A percentile compares a stretch with the other conserved stretches of the same genome.
phyloP scores from a whole-genome alignment of 1,140 invertebrate genomes.

The Magallana ariakensis region DNA sequence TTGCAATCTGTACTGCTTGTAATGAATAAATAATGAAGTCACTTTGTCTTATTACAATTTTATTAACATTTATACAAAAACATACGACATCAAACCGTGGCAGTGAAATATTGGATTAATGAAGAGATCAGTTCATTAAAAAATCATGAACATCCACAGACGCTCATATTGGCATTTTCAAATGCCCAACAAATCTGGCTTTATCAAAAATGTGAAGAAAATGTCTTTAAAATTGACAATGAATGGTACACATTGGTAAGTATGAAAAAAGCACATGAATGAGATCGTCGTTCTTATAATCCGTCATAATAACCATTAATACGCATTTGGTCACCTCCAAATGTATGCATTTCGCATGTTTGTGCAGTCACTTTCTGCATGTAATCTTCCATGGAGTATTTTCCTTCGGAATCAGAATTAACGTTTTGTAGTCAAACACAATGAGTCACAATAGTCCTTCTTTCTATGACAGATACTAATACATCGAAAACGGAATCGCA shows the following conservation, averaged over 20 bases:
- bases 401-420: not conserved
- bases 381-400: not conserved
- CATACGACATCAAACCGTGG: not conserved
- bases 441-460: not conserved
- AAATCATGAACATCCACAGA: not conserved
- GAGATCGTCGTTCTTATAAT: not conserved
- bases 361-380: slow-evolving; percentile 15
- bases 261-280: not conserved
- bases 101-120: not conserved
- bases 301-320: too few relatives aligned
- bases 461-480: not conserved
- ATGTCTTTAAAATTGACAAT: not conserved
- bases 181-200: not conserved
- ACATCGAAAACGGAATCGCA: not conserved
- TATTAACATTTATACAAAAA: slow-evolving; percentile 4
- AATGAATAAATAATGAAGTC: not conserved
- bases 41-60: not conserved
- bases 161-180: not conserved
- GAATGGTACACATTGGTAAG: not conserved
- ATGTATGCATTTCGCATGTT: not conserved
- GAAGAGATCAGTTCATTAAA: not conserved
- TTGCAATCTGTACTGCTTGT: not conserved
- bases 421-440: not conserved
- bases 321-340: not conserved
- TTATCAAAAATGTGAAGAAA: not conserved